phyloP scores from a whole-genome alignment of 2,888 invertebrate genomes.

The Crepidodera aurea region DNA sequence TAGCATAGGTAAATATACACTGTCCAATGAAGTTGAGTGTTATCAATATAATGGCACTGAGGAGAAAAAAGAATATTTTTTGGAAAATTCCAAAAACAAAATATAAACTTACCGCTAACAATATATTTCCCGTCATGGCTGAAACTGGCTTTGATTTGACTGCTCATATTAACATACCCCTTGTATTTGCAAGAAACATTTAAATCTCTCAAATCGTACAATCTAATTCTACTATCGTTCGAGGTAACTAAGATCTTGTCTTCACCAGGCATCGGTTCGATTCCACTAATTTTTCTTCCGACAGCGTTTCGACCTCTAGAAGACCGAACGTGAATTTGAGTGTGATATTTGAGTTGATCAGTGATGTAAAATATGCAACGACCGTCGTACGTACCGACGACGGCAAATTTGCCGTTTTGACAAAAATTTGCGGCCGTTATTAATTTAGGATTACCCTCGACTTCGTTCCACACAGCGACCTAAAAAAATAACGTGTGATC shows the following conservation, averaged over 20 bases:
- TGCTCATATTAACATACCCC: constrained; percentile 89
- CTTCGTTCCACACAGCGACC: constrained; percentile 97
- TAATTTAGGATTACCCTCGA: constrained; percentile 91
- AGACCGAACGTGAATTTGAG: constrained; percentile 95
- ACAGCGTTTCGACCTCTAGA: constrained; percentile 95
- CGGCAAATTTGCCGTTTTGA: constrained; percentile 97
- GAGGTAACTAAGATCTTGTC: constrained; percentile 97
- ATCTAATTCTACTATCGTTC: constrained; percentile 94
- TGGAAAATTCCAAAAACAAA: too few species aligned
- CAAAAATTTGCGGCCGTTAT: constrained; percentile 98
- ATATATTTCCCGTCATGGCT: constrained; percentile 82
- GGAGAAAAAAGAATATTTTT: too few species aligned
- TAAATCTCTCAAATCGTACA: constrained; percentile 94
- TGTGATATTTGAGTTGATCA: constrained; percentile 97
- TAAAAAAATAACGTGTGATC: too few species aligned
- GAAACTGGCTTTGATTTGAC: constrained; percentile 97
- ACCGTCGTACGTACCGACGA: constrained; percentile 98
- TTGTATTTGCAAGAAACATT: constrained; percentile 81
- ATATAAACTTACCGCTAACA: constrained; percentile 19
- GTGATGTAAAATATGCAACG: constrained; percentile 98
- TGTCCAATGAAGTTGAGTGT: too few species aligned
- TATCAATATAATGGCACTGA: too few species aligned
- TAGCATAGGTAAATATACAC: too few species aligned
- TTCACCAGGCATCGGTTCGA: constrained; percentile 95
- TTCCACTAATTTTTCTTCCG: constrained; percentile 95